A percentile compares a stretch with the other conserved stretches of the same genome.
These are phyloP conservation scores for Heliocidaris tuberculata DNA, from an alignment of 35 echinoderm and acorn worm species.

Conservation along the genomic window DNA sequence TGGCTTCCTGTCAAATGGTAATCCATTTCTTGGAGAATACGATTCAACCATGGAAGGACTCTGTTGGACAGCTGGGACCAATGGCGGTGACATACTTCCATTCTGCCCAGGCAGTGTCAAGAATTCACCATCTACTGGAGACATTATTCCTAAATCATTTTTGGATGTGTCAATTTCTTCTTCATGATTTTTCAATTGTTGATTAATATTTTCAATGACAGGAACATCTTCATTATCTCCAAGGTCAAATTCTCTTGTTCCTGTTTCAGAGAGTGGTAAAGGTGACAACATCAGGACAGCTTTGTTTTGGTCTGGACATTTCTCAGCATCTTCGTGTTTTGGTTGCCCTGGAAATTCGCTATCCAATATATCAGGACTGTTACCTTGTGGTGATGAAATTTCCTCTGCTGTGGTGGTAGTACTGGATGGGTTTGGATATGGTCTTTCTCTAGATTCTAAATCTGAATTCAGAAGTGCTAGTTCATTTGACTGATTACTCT, in stretches of 20 bases:
- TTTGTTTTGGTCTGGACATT: background rate
- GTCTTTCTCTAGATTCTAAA: background rate
- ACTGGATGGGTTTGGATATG: background rate
- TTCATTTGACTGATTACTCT: conserved; percentile 25
- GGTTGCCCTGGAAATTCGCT: background rate
- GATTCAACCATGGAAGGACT: background rate
- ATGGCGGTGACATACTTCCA: background rate
- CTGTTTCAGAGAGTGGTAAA: background rate
- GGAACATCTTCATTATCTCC: background rate
- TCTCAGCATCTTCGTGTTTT: background rate
- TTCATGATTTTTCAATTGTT: no score
- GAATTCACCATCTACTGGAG: conserved; percentile 27
- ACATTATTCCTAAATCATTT: background rate
- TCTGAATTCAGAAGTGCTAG: background rate
- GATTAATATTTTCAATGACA: background rate
- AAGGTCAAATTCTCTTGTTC: conserved; percentile 3
- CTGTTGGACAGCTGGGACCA: background rate
- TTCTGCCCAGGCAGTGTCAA: background rate
- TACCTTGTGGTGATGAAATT: background rate
- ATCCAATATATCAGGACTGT: background rate
- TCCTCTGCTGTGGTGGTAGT: background rate
- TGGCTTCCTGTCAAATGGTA: background rate
- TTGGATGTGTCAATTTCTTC: background rate
- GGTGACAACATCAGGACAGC: background rate
- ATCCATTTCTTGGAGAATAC: background rate